A percentile compares a stretch with the other conserved stretches of the same genome.
Conservation (phyloP, 1,140 invertebrate genomes). For the Drosophila sproati region DNA sequence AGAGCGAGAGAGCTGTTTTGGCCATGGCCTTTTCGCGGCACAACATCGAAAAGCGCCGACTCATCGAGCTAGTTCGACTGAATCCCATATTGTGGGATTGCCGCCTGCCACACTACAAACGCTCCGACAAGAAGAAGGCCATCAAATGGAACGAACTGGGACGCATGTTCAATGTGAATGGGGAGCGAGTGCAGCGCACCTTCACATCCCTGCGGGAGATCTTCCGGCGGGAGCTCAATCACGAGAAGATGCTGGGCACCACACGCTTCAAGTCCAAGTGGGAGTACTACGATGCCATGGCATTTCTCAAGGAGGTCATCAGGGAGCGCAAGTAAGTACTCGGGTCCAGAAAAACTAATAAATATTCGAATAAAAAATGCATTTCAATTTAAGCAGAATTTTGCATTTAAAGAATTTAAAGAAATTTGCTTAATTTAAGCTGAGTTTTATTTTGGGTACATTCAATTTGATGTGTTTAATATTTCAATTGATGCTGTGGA, state of each 20-base stretch:
- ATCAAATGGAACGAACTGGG: slow-evolving; percentile 82
- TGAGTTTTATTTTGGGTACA: too few species aligned
- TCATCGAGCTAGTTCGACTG: slow-evolving; percentile 79
- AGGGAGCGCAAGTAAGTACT: slow-evolving; percentile 75
- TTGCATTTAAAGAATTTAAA: background rate
- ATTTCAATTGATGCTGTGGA: too few species aligned
- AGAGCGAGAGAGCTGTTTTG: background rate
- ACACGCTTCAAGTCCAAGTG: slow-evolving; percentile 78
- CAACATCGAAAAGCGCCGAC: slow-evolving; percentile 81
- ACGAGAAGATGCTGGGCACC: slow-evolving; percentile 77
- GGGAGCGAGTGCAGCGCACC: slow-evolving; percentile 79
- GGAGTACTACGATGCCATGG: slow-evolving; percentile 83
- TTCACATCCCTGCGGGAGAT: slow-evolving; percentile 80
- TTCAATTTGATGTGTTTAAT: too few species aligned
- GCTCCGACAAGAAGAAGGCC: slow-evolving; percentile 81
- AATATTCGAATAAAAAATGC: background rate
- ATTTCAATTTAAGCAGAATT: background rate
- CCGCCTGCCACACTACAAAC: slow-evolving; percentile 79
- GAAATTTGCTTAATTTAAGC: too few species aligned
- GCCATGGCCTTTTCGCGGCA: slow-evolving; percentile 79
- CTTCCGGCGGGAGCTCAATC: slow-evolving; percentile 79
- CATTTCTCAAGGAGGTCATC: slow-evolving; percentile 80
- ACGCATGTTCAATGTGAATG: slow-evolving; percentile 76
- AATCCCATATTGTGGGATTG: slow-evolving; percentile 83
- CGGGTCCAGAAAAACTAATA: background rate